A percentile compares a stretch with the other conserved stretches of the same genome.
These are phyloP conservation scores for Tinea pellionella DNA, from an alignment of 2,888 invertebrate species.

Conservation along the genomic window DNA sequence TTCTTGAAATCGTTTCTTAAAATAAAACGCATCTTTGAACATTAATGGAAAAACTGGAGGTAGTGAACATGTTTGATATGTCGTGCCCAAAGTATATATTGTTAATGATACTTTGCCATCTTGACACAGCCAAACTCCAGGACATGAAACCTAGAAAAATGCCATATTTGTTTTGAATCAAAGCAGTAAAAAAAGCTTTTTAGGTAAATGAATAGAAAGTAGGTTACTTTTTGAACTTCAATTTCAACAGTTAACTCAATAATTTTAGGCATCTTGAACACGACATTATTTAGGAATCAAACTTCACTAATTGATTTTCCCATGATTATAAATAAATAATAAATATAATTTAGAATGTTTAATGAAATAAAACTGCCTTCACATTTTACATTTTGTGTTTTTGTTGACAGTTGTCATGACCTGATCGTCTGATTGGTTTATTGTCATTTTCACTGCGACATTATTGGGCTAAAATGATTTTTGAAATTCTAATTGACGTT, in stretches of 20 bases:
- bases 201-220: too few species aligned
- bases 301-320: slow-evolving; percentile 7
- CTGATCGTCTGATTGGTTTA: neutral
- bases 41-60: slow-evolving; percentile 78
- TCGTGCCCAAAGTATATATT: slow-evolving; percentile 75
- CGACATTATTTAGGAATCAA: slow-evolving; percentile 19
- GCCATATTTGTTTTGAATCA: neutral
- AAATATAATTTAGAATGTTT: neutral
- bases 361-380: slow-evolving; percentile 15
- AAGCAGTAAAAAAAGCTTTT: neutral
- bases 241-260: slow-evolving; percentile 71
- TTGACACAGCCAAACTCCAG: slow-evolving; percentile 87
- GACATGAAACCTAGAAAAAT: slow-evolving; percentile 76
- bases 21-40: slow-evolving; percentile 78
- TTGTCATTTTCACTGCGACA: neutral
- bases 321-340: neutral
- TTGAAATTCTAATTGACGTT: neutral
- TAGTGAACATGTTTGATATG: slow-evolving; percentile 74
- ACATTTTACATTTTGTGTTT: slow-evolving; percentile 12
- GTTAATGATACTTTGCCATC: slow-evolving; percentile 81
- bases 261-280: slow-evolving; percentile 58
- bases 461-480: neutral
- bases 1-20: slow-evolving; percentile 57
- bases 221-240: slow-evolving; percentile 66
- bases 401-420: neutral